phyloP scores from a whole-genome alignment of 2,797 vertebrate genomes.

The Notolabrus celidotus region DNA sequence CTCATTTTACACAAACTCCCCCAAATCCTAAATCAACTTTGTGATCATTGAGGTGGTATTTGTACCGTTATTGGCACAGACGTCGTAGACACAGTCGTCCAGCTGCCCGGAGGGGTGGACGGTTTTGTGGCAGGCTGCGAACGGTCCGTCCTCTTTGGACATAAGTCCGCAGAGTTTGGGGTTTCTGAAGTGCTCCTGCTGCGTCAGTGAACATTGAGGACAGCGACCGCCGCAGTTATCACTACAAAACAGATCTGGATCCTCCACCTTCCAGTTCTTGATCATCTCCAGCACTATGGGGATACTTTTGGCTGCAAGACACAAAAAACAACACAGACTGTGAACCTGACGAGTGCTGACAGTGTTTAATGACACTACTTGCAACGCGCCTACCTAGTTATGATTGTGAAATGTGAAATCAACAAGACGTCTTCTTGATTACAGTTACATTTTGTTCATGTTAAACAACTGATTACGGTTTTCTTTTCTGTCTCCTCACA shows the following conservation, averaged over 20 bases:
- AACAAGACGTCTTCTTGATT: neutral
- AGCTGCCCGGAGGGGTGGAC: conserved; percentile 19
- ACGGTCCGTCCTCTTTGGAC: conserved; percentile 21
- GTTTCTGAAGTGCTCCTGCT: neutral
- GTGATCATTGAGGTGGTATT: neutral
- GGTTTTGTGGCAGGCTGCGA: conserved; percentile 30
- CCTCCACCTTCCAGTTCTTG: conserved; percentile 34
- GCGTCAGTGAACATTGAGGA: neutral
- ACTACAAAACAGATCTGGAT: conserved; percentile 37
- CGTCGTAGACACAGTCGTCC: conserved; percentile 45
- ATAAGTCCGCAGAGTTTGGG: conserved; percentile 34
- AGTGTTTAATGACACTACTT: neutral
- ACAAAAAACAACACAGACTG: neutral
- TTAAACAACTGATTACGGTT: neutral
- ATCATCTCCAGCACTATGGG: conserved; percentile 39
- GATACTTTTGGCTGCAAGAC: conserved; percentile 4
- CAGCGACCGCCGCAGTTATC: conserved; percentile 47
- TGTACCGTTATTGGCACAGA: conserved; percentile 45
- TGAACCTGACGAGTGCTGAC: neutral
- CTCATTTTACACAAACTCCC: too few species aligned
- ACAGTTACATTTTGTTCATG: too few species aligned
- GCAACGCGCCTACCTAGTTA: too few species aligned
- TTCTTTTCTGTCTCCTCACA: conserved; percentile 8
- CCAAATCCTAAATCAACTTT: neutral
- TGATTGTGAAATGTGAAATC: neutral